Percentiles rank a stretch among this genome's conserved stretches.
Evolutionary conservation across 2,113 vertebrate species (phyloP).

Genomic region (Henicopernis longicauda): DNA sequence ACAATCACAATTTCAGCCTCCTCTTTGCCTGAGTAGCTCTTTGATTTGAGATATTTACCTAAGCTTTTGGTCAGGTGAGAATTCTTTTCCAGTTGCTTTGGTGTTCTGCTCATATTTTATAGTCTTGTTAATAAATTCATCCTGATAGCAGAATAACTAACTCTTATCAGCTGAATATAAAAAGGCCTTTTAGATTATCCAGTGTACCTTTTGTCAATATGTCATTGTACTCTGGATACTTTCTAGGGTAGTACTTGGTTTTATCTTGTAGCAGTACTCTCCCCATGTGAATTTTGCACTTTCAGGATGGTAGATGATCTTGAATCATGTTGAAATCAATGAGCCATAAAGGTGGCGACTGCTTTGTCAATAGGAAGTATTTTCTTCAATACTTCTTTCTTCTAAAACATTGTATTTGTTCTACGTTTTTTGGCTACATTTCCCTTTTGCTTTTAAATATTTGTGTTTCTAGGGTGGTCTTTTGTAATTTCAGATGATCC

Average conservation of each 20-base stretch:
- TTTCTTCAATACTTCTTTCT: not conserved
- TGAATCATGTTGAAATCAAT: slow-evolving; percentile 43
- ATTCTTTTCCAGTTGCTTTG: not conserved
- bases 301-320: slow-evolving; percentile 21
- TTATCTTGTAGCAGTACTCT: slow-evolving; percentile 20
- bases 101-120: not conserved
- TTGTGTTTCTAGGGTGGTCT: not conserved
- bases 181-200: slow-evolving; percentile 28
- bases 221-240: slow-evolving; percentile 15
- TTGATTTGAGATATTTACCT: slow-evolving; percentile 18
- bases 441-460: not conserved
- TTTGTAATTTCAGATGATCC: not conserved
- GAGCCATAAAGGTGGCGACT: not conserved
- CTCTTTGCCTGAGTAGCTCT: not conserved
- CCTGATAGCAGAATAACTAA: slow-evolving; percentile 27
- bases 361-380: slow-evolving; percentile 7
- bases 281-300: slow-evolving; percentile 32
- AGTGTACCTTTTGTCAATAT: slow-evolving; percentile 36
- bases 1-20: not conserved
- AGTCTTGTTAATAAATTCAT: slow-evolving; percentile 35
- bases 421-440: not conserved
- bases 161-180: slow-evolving; percentile 35
- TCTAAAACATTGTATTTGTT: not conserved
- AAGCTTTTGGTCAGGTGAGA: slow-evolving; percentile 26
- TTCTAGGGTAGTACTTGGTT: slow-evolving; percentile 20